phyloP scores from a whole-genome alignment of 2,113 vertebrate genomes.

The Sturnus vulgaris region DNA sequence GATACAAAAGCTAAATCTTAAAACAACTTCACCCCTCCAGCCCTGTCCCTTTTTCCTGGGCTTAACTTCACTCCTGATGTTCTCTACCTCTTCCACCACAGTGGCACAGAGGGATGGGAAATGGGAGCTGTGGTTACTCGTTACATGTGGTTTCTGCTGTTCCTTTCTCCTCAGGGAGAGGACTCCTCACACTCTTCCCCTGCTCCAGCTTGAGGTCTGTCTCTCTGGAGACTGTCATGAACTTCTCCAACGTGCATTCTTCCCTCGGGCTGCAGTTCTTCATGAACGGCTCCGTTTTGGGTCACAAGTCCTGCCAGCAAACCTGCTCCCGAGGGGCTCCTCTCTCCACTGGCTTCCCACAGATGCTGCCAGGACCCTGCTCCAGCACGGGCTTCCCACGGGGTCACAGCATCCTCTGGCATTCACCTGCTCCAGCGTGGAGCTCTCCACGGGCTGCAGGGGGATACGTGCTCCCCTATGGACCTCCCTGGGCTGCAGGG shows the following conservation, averaged over 20 bases:
- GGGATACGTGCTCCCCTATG: rapidly evolving
- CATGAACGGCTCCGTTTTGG: not conserved
- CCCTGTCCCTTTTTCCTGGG: not conserved
- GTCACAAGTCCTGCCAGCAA: not conserved
- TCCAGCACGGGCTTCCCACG: not conserved
- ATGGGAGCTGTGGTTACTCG: not conserved
- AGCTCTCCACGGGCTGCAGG: not conserved
- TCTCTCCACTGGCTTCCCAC: not conserved
- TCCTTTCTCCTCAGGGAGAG: not conserved
- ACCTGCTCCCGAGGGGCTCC: not conserved
- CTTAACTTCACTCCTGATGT: not conserved
- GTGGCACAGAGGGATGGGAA: not conserved
- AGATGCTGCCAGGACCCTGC: not conserved
- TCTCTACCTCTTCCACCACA: not conserved
- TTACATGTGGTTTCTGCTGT: not conserved
- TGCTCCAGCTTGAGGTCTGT: rapidly evolving
- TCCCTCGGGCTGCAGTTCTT: not conserved
- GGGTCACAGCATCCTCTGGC: not conserved
- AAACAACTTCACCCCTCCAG: not conserved
- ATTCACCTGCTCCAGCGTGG: not conserved
- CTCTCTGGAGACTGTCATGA: no score
- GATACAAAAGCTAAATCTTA: not conserved
- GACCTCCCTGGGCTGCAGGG: not conserved
- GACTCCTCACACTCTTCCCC: not conserved
- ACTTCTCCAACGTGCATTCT: not conserved